A percentile compares a stretch with the other conserved stretches of the same genome.
Conservation (phyloP, 2,797 vertebrate species). For the Clarias platycephalus region DNA sequence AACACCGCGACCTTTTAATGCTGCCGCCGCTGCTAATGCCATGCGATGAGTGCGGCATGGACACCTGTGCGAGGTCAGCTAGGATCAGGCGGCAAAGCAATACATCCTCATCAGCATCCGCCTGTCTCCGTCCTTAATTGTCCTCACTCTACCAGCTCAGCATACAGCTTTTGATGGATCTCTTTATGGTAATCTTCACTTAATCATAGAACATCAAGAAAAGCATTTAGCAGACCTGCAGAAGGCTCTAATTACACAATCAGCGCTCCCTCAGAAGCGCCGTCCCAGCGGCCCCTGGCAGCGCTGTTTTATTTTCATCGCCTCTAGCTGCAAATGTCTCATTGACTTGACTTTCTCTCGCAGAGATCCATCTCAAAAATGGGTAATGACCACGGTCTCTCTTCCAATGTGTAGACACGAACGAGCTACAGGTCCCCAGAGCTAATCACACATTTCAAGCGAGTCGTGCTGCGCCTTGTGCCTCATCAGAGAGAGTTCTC, state of each 20-base stretch:
- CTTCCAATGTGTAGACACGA: constrained; percentile 43
- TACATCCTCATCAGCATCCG: constrained; percentile 37
- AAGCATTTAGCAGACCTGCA: constrained; percentile 38
- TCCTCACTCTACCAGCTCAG: constrained; percentile 21
- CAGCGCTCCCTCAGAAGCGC: constrained; percentile 4
- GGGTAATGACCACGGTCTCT: constrained; percentile 40
- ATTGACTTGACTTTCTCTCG: constrained; percentile 25
- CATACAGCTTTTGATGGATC: constrained; percentile 53
- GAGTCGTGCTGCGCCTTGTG: constrained; percentile 46
- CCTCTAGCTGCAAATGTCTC: constrained; percentile 29
- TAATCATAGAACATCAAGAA: constrained; percentile 46
- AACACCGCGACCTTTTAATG: constrained; percentile 53
- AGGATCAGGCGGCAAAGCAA: constrained; percentile 41
- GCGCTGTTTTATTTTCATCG: not conserved
- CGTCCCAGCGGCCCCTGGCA: constrained; percentile 6
- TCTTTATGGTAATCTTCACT: constrained; percentile 55
- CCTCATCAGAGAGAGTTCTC: constrained; percentile 39
- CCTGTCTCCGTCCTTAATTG: constrained; percentile 28
- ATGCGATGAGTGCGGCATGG: constrained; percentile 38
- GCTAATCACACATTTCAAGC: constrained; percentile 52
- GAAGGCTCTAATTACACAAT: constrained; percentile 45
- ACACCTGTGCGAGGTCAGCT: not conserved
- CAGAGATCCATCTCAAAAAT: constrained; percentile 39
- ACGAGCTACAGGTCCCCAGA: constrained; percentile 46
- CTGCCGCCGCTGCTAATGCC: constrained; percentile 29